Evolutionary conservation across 2,113 vertebrate species (phyloP).

Genomic region (Pyrgilauda ruficollis): DNA sequence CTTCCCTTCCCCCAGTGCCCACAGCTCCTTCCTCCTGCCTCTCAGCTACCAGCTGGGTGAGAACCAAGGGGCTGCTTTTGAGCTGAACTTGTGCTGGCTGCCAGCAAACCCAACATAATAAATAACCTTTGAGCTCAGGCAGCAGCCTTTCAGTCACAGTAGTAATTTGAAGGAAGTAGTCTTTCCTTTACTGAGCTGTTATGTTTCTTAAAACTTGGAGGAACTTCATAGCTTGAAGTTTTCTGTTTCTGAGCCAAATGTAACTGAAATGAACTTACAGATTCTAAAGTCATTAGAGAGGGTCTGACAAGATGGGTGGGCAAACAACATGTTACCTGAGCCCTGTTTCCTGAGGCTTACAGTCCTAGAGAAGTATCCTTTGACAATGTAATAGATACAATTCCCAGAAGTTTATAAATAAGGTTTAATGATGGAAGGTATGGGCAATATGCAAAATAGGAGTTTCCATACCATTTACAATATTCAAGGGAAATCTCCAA

Average conservation of each 20-base stretch:
- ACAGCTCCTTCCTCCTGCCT: background rate
- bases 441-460: background rate
- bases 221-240: background rate
- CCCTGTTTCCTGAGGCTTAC: background rate
- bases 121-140: conserved; percentile 22
- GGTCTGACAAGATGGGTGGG: background rate
- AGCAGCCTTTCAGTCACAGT: background rate
- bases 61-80: conserved; percentile 14
- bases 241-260: background rate
- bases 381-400: background rate
- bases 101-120: conserved; percentile 8
- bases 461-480: background rate
- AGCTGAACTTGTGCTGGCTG: background rate
- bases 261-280: background rate
- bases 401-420: background rate
- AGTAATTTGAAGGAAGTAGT: background rate
- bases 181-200: background rate
- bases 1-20: background rate
- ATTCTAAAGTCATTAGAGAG: background rate
- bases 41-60: background rate
- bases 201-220: background rate
- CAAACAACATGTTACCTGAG: background rate
- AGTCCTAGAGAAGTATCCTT: background rate
- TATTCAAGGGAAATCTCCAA: background rate
- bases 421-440: background rate